Base-by-base conservation (phyloP, 2,797 vertebrate species). In the Chelon auratus region DNA sequence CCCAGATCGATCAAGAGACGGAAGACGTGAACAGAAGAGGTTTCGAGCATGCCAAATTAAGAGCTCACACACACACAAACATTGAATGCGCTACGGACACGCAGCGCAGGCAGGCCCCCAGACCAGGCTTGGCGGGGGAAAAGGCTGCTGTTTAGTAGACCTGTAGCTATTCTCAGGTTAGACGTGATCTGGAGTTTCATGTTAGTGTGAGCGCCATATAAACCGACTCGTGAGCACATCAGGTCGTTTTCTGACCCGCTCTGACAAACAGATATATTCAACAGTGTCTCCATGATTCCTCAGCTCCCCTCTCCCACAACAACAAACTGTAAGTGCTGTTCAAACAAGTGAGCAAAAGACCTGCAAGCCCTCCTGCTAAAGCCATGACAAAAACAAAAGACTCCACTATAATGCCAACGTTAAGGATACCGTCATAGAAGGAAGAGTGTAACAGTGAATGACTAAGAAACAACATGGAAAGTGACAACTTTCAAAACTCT, bases 1-100 rank as follows among this genome's bases (percentile, higher is more conserved):
- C 71, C 76, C 81, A 74, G 62, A 65, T 73, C 75, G 72, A 74
- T 71, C 77, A 56, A 62, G 60, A 55, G 68, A 61, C 52, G 55
- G 26, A 62, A 43, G 47, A 22, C 14, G 62, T 26, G 52, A 73
- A 66, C 68, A 62, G 51, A 39, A 52, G 43, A 77, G 52, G 7
- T 56, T 54, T 81, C 45, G 60, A 78, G 84, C 83, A 86, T 86
- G 82, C 84, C 7, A 33, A 76, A 30, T 22, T 15, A 56, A 55
- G 68, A 68, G 67, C 67, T 72, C 54, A 52, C 74, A 79, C 57
- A 79, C 57, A 66, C 75, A 83, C 40, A 59, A 58, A 85, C 64
- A 72, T 66, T 69, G 78, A 85, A 89, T 83, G 79, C 86, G 82
- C 68, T 75, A 64, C 62, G 30, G 24, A 81, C 69, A 51, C 68